Base-by-base conservation (phyloP, 2,113 vertebrate species). In the Castor canadensis region DNA sequence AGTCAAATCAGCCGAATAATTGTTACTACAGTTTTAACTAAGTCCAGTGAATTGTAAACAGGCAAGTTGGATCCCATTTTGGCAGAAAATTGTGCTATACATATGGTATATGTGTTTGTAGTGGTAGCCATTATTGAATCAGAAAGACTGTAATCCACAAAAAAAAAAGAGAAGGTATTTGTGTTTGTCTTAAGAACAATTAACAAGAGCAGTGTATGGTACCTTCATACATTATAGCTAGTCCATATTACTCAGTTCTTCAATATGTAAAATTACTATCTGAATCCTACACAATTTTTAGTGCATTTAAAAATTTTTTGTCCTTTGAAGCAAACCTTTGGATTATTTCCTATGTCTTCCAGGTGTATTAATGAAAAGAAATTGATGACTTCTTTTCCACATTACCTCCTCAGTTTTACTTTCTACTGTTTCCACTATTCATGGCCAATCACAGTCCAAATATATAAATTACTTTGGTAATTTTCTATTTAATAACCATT, bases 1-100 rank as follows among this genome's bases (percentile, higher is more conserved):
- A 84, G 2, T 80, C 62, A 94, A 80, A 80, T 87, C 22, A 87
- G 47, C 64, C 22, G 13, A 66, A 38, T 43, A 94, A 66, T 52
- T 87, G 35, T 81, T 95, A 86, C 81, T 69, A 93, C 71, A 56
- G 35, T 69, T 79, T 66, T 69, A 94, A 52, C 40, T 35, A 92
- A 93, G 28, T 89, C n/a, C 47, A 87, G 2, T 81, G 47, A 89
- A n/a, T 84, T 89, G 11, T 85, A 52, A 93, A 58, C 32, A 80
- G n/a, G 54, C 60, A 89, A 81, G 73, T 40, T 80, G 26, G 32
- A 86, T 60, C n/a, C 38, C 10, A 17, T 67, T 69, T 62, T 72
- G 16, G 54, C 73, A 93, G 58, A 85, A 93, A 86, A 71, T 76
- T 75, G 16, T 26, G 52, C 16, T 49, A 4, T 47, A 58, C 4